Evolutionary conservation across 2,888 invertebrate genomes (phyloP), one percentile per base, ranked within the genome.

Genomic region (Dynastes maya): DNA sequence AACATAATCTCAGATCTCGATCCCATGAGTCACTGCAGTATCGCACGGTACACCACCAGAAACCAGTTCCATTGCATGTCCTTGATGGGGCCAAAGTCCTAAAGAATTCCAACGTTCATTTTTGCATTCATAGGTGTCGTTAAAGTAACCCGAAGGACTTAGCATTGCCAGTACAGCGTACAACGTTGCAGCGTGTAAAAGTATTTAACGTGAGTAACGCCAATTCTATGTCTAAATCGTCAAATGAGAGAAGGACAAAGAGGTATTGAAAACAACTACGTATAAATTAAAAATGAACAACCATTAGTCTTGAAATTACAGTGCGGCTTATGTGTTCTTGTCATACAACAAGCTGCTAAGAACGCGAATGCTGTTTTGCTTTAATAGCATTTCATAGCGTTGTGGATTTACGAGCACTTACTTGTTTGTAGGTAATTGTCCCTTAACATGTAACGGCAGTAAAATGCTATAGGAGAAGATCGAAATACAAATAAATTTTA

Each of bases 381-480:
- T 61, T 3, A 22, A 22, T 22, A 11, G 63, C 37, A 32, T 3
- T 32, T 37, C 63, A 13, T 29, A 63, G 32, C 63, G 11, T 63
- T 63, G 11, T 32, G 27, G 37, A 63, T 63, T 63, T 63, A 63
- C 63, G 32, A 63, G 22, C 29, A 32, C 32, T 29, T 63, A 53
- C 53, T 16, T 53, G n/a, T 53, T 5, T 4, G 63, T 37, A 32
- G 11, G 63, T 63, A 63, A 63, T 63, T 63, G 63, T 53, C 45
- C 45, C 45, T 9, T 45, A 45, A 45, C 45, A 45, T 45, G 45
- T 45, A 0, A 45, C 11, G 45, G 1, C 11, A 45, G 11, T 8
- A 45, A 11, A 45, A 11, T 2, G 45, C 45, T 45, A 37, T 37
- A 45, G 45, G 45, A 9, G 0, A 8, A 5, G 11, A 45, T 9